Evolutionary conservation across 2,113 vertebrate genomes (phyloP), one percentile per base, ranked within the genome.

Genomic region (Nothobranchius kuhntae): DNA sequence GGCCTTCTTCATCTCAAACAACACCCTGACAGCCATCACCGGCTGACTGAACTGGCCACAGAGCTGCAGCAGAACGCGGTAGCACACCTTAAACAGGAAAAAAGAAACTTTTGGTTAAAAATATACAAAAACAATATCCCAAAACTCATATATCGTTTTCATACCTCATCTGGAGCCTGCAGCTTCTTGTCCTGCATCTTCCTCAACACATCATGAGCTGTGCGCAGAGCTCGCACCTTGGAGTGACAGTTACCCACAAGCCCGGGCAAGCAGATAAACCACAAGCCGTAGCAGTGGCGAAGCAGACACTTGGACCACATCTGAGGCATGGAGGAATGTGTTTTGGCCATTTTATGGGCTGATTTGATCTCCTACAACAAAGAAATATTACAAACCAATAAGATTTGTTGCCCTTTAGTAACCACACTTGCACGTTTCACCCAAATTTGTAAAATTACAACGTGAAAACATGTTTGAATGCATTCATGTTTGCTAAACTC

Each of bases 251-350:
- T 94, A 71, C 93, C 92, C 46, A 97, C 94, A 0, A 97, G 98
- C 0, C 95, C 95, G 2, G 97, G 97, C 46, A 99, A 92, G 90
- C 97, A 99, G 86, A 99, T 99, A 83, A 99, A 99, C 98, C 98
- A 99, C 11, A 99, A 92, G 26, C 98, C 97, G 0, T 97, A 98
- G 78, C 97, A 98, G 86, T 99, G 96, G 13, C 96, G 93, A 55
- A 98, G 86, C 9, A 99, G 91, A 89, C 98, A 99, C 86, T 95
- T 93, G 78, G 98, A 98, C 98, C 98, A 99, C 96, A 99, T 96
- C 83, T 98, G 96, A 50, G 98, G 98, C 77, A 99, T 93, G 36
- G 96, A 96, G 1, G 96, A 96, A 65, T 97, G 95, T 36, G 93
- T 95, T 90, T 96, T 98, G 7, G 98, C 96, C 81, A 98, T 96